Evolutionary conservation across 2,113 vertebrate genomes (phyloP).

Genomic region (Benitochromis conjunctus): DNA sequence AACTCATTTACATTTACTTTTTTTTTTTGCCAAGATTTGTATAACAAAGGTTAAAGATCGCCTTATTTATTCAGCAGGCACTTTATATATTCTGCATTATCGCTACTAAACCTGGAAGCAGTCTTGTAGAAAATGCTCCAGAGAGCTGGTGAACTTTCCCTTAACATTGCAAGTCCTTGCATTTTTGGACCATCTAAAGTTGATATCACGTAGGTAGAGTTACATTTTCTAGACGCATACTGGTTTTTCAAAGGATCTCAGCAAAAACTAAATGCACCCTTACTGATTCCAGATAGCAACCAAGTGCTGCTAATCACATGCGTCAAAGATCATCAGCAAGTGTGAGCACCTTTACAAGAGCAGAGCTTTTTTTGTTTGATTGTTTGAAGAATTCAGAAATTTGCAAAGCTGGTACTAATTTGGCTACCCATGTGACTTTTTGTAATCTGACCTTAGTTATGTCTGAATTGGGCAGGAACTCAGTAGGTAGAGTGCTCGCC

Average conservation of each 20-base stretch:
- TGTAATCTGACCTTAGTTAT: accelerated
- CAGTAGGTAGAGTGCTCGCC: too few species aligned
- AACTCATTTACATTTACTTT: background rate
- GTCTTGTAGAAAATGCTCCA: background rate
- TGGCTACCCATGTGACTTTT: background rate
- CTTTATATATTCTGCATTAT: background rate
- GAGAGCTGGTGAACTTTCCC: background rate
- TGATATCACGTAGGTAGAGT: background rate
- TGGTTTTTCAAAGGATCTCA: background rate
- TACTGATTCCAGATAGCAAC: background rate
- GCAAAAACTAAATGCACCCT: background rate
- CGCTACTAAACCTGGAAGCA: background rate
- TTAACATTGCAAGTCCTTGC: background rate
- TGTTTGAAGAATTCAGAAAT: accelerated
- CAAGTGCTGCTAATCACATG: background rate
- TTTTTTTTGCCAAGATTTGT: background rate
- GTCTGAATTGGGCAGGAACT: too few species aligned
- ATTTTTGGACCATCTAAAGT: background rate
- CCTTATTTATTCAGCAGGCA: background rate
- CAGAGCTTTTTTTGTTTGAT: background rate
- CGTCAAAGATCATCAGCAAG: background rate
- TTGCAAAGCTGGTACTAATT: background rate
- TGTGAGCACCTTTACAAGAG: background rate
- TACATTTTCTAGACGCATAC: background rate
- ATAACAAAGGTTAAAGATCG: background rate